Conservation (phyloP, 2,888 invertebrate species). For the Sinelater perroti region DNA sequence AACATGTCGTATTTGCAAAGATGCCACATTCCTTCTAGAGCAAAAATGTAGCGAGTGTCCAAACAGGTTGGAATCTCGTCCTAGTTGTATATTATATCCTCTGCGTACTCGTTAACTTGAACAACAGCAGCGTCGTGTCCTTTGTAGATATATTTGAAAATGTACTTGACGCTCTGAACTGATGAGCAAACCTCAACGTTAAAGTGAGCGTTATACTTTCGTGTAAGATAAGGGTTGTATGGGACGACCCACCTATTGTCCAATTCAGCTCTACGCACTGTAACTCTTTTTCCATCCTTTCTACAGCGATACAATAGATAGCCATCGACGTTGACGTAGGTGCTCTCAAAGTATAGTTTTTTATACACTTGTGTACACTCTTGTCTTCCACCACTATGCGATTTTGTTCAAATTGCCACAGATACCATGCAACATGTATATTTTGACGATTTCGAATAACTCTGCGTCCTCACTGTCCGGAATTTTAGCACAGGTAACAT, state of each 20-base stretch:
- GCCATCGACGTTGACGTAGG: slow-evolving; percentile 40
- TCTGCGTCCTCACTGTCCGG: slow-evolving; percentile 49
- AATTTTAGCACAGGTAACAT: slow-evolving; percentile 45
- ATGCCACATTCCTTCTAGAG: slow-evolving; percentile 54
- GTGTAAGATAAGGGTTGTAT: slow-evolving; percentile 40
- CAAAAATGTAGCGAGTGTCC: slow-evolving; percentile 51
- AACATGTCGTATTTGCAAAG: slow-evolving; percentile 46
- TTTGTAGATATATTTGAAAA: slow-evolving; percentile 44
- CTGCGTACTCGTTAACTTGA: too few relatives aligned
- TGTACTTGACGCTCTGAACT: slow-evolving; percentile 46
- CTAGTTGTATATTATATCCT: background rate
- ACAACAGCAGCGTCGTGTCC: slow-evolving; percentile 2
- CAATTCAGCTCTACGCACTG: slow-evolving; percentile 23
- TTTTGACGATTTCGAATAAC: slow-evolving; percentile 50
- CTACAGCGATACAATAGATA: slow-evolving; percentile 46
- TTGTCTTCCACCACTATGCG: too few relatives aligned
- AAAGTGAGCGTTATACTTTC: slow-evolving; percentile 47
- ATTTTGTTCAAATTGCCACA: slow-evolving; percentile 21
- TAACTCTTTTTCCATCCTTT: slow-evolving; percentile 37
- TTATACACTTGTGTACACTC: slow-evolving; percentile 42
- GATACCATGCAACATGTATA: slow-evolving; percentile 39
- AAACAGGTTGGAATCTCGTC: slow-evolving; percentile 21
- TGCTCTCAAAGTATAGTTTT: background rate
- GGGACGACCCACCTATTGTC: slow-evolving; percentile 52
- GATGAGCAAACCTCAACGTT: slow-evolving; percentile 49